phyloP scores from a whole-genome alignment of 2,888 invertebrate genomes.

The Pammene fasciana region DNA sequence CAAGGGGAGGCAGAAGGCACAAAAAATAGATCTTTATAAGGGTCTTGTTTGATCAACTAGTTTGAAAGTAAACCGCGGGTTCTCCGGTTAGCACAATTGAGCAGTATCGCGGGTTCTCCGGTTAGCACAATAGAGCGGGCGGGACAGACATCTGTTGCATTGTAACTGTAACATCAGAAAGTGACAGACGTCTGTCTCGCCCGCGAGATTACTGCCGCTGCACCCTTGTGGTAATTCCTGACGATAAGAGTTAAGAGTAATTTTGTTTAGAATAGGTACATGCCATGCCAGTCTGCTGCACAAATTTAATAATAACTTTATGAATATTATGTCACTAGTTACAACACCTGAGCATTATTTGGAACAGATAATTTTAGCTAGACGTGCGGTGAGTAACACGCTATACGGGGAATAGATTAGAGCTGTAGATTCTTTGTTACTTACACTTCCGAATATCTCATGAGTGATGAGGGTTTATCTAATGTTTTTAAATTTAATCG shows the following conservation, averaged over 20 bases:
- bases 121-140: no score
- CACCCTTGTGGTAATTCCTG: no score
- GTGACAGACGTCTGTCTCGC: no score
- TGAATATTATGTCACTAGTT: slow-evolving; percentile 34
- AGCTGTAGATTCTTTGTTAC: slow-evolving; percentile 15
- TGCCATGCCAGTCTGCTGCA: slow-evolving; percentile 21
- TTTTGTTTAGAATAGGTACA: slow-evolving; percentile 14
- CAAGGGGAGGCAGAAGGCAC: no score
- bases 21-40: no score
- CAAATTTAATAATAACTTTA: slow-evolving; percentile 33
- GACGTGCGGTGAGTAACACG: slow-evolving; percentile 70
- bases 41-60: no score
- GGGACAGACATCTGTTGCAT: no score
- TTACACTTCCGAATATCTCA: slow-evolving; percentile 10
- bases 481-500: not conserved
- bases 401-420: slow-evolving; percentile 42
- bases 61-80: no score
- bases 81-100: no score
- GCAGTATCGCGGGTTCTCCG: no score
- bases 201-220: no score
- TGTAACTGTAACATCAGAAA: no score
- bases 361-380: slow-evolving; percentile 76
- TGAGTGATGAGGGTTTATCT: slow-evolving; percentile 1
- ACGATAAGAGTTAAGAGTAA: not conserved
- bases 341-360: slow-evolving; percentile 69